A percentile compares a stretch with the other conserved stretches of the same genome.
Evolutionary conservation across 2,888 invertebrate species (phyloP).

Genomic region (Lochmaea capreae): DNA sequence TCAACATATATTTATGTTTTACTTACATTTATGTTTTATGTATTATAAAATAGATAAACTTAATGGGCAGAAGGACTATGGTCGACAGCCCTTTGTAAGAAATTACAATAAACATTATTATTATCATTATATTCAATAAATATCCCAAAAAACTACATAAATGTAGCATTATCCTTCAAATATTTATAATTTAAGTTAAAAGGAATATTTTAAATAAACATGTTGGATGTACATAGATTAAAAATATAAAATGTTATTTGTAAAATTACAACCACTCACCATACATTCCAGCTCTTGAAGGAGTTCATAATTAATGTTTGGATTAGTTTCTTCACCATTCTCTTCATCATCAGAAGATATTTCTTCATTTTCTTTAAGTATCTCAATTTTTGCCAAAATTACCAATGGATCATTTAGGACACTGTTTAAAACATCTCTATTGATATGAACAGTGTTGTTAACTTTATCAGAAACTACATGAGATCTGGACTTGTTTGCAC

Average conservation of each 20-base stretch:
- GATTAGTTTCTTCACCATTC: slow-evolving; percentile 27
- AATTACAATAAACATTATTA: too few relatives aligned
- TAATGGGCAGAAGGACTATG: too few relatives aligned
- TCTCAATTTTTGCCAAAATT: slow-evolving; percentile 48
- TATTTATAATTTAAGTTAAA: too few relatives aligned
- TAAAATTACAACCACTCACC: slow-evolving; percentile 23
- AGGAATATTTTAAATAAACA: too few relatives aligned
- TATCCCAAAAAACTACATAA: too few relatives aligned
- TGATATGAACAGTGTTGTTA: slow-evolving; percentile 47
- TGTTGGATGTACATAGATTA: too few relatives aligned
- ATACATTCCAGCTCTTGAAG: slow-evolving; percentile 55
- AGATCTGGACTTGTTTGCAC: slow-evolving; percentile 36
- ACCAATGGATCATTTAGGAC: slow-evolving; percentile 49
- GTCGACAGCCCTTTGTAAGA: too few relatives aligned
- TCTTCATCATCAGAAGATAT: slow-evolving; percentile 23
- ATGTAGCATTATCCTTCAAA: too few relatives aligned
- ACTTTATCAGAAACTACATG: slow-evolving; percentile 40
- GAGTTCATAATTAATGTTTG: slow-evolving; percentile 40
- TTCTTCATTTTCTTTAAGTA: slow-evolving; percentile 34
- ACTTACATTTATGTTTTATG: too few relatives aligned
- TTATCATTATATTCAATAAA: too few relatives aligned
- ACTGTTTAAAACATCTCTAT: slow-evolving; percentile 36
- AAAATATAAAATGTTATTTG: background rate
- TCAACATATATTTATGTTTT: too few relatives aligned
- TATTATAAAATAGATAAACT: too few relatives aligned